Evolutionary conservation across 2,888 invertebrate genomes (phyloP), one percentile per base, ranked within the genome.

Genomic region (Metallyticus violacea): DNA sequence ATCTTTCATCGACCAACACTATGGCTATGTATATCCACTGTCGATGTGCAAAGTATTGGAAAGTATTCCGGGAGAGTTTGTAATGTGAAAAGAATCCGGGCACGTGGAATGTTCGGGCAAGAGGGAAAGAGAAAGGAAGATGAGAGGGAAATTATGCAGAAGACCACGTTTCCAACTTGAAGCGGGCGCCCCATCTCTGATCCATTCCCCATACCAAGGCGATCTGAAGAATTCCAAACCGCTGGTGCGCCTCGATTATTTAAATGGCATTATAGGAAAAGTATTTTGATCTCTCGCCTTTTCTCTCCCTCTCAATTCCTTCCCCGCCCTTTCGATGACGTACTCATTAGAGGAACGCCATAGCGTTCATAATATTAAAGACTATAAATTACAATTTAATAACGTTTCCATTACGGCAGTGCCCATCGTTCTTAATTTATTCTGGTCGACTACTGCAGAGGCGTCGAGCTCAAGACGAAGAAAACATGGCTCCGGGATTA

Each of bases 321-420:
- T 81, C 80, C 85, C 1, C 15, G 30, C 27, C 7, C 83, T 81
- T 26, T 22, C 77, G 79, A 86, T 30, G 76, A 86, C 86, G 28
- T 5, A 29, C 86, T 86, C 86, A 84, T 86, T 83, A 86, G 79
- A 85, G 27, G 30, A 85, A 26, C 26, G 76, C 77, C 25, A 7
- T 82, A 25, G 82, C 81, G 76, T 40, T 86, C 85, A 81, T 85
- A 85, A 85, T 77, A 80, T 76, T 82, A 40, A 76, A 86, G 83
- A 76, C 79, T 78, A 86, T 83, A 86, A 84, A 86, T 86, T 86
- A 86, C 30, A 86, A 86, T 86, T 86, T 83, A 84, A 86, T 86
- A 84, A 86, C 83, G 84, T 86, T 86, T 86, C 86, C 85, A 85
- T 85, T 85, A 78, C 79, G n/a, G 76, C 22, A 77, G 29, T n/a